phyloP scores from a whole-genome alignment of 2,113 vertebrate species.

The Aspidoscelis tigris region DNA sequence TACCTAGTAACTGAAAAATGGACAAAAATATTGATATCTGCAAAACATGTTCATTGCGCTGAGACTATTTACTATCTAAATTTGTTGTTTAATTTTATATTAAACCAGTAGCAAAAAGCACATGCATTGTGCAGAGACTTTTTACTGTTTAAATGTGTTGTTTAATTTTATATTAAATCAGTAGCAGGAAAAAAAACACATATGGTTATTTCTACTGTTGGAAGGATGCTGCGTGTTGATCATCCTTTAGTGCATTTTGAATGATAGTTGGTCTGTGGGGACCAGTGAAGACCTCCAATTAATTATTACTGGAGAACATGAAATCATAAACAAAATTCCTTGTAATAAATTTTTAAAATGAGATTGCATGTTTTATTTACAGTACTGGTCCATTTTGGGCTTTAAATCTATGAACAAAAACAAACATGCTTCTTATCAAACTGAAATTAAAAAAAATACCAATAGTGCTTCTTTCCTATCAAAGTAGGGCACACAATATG shows the following conservation, averaged over 20 bases:
- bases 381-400: slow-evolving; percentile 81
- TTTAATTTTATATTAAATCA: slow-evolving; percentile 61
- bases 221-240: slow-evolving; percentile 72
- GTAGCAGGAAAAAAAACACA: slow-evolving; percentile 43
- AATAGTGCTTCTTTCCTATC: slow-evolving; percentile 78
- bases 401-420: slow-evolving; percentile 83
- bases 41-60: slow-evolving; percentile 47
- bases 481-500: slow-evolving; percentile 71
- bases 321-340: slow-evolving; percentile 90
- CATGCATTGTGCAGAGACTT: slow-evolving; percentile 41
- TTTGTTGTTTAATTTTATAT: slow-evolving; percentile 48
- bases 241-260: slow-evolving; percentile 76
- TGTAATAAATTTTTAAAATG: slow-evolving; percentile 90
- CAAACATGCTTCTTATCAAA: slow-evolving; percentile 79
- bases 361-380: slow-evolving; percentile 87
- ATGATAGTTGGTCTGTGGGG: slow-evolving; percentile 79
- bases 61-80: slow-evolving; percentile 34
- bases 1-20: slow-evolving; percentile 39
- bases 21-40: slow-evolving; percentile 45
- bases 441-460: slow-evolving; percentile 73
- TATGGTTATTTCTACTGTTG: slow-evolving; percentile 63
- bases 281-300: slow-evolving; percentile 83
- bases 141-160: slow-evolving; percentile 25
- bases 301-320: slow-evolving; percentile 87
- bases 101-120: slow-evolving; percentile 61